Base-by-base conservation (phyloP, 2,113 vertebrate species). In the Siphamia tubifer region DNA sequence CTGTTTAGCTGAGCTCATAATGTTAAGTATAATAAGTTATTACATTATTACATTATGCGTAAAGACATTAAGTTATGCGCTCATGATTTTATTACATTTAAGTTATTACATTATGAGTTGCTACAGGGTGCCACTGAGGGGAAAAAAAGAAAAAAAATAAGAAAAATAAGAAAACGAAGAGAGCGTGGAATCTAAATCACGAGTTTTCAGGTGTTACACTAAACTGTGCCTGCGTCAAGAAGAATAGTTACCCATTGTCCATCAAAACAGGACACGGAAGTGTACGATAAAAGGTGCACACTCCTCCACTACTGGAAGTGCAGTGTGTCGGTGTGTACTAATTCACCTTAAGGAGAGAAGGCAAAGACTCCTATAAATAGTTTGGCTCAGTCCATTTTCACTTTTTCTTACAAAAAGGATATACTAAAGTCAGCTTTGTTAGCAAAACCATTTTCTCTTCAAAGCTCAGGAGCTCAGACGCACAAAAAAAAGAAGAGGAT, bases 331-430 rank as follows among this genome's bases (percentile, higher is more conserved):
- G 30, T 32, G 42, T 49, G 16, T 49, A 65, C 57, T 19, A 21
- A 65, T 31, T 71, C n/a, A 40, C 74, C 30, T 69, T 55, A 62
- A 62, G 16, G 57, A 55, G 8, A 66, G 38, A 76, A 76, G 68
- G 74, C 63, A 82, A 82, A 77, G n/a, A 65, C 56, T 47, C 20
- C n/a, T 63, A 65, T 43, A 68, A 86, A 76, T 42, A 68, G 51
- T 77, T 87, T 85, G 87, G 83, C 85, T 87, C 87, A 80, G 74
- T 75, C 49, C 28, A 6, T 53, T 60, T 74, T 48, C 52, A 67
- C 10, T 38, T 62, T 19, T 31, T 28, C 19, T 25, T 44, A 5
- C 36, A 87, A 84, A 84, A 82, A 80, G 10, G 74, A 79, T 63
- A 80, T 78, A 69, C 56, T 7, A 48, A 67, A 56, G 67, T 70